Evolutionary conservation across 2,113 vertebrate genomes (phyloP).

Genomic region (Platysteira castanea): DNA sequence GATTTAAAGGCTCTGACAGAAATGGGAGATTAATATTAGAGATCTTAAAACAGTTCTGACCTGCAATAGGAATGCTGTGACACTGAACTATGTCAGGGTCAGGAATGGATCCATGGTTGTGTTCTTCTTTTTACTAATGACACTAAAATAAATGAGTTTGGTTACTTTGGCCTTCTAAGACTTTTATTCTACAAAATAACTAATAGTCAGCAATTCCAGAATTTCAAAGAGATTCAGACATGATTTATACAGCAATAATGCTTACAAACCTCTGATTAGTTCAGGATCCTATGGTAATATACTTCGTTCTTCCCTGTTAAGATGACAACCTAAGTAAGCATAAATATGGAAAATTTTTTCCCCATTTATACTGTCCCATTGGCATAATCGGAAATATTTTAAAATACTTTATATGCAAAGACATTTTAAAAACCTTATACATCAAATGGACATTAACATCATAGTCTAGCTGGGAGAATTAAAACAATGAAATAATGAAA

Average conservation of each 20-base stretch:
- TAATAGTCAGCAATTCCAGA: background rate
- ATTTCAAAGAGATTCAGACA: background rate
- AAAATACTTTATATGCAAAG: background rate
- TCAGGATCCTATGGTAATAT: background rate
- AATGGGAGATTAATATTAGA: background rate
- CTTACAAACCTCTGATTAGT: background rate
- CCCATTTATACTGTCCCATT: background rate
- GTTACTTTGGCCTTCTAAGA: background rate
- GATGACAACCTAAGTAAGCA: background rate
- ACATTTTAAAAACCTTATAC: background rate
- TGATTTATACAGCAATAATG: background rate
- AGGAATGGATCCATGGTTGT: background rate
- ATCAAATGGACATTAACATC: background rate
- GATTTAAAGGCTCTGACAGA: background rate
- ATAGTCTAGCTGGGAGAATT: background rate
- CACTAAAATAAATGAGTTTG: background rate
- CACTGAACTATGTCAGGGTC: background rate
- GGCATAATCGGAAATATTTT: background rate
- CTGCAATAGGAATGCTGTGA: background rate
- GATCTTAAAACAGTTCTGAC: background rate
- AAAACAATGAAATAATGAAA: background rate
- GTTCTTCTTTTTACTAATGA: background rate
- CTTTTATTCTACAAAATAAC: background rate
- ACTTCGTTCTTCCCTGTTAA: background rate
- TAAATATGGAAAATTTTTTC: background rate